These are phyloP conservation scores for Phoxinus dragarum DNA, from an alignment of 2,797 vertebrate species.

Conservation along the genomic window DNA sequence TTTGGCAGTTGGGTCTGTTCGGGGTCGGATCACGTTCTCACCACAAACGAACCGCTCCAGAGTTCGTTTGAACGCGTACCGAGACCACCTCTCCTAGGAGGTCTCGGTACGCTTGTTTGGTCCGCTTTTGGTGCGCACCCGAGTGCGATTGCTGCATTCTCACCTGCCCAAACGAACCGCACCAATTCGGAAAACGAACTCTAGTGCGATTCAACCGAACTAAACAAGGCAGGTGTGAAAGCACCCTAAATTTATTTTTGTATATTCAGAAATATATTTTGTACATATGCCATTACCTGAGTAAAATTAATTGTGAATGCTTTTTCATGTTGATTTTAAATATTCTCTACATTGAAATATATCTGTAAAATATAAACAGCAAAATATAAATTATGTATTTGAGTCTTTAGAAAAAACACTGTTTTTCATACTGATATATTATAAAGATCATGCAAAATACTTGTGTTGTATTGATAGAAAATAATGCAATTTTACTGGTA, in stretches of 20 bases:
- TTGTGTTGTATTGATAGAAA: background rate
- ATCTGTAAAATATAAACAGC: background rate
- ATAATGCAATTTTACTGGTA: background rate
- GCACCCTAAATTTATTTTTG: slow-evolving; percentile 1
- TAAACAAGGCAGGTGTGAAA: too few species aligned
- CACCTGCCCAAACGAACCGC: too few species aligned
- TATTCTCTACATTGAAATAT: background rate
- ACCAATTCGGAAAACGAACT: too few species aligned
- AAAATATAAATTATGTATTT: background rate
- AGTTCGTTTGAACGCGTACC: too few species aligned
- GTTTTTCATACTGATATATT: background rate
- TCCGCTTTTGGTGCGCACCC: too few species aligned
- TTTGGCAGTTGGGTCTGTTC: too few species aligned
- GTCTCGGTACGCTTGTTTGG: too few species aligned
- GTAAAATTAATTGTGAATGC: background rate
- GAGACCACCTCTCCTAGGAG: too few species aligned
- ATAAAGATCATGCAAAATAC: background rate
- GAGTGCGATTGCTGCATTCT: too few species aligned
- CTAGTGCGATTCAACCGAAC: too few species aligned
- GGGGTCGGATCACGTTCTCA: too few species aligned
- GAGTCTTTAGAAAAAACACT: background rate
- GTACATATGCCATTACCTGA: background rate
- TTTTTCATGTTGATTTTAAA: background rate
- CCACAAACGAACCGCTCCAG: too few species aligned
- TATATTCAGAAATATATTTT: background rate